phyloP scores from a whole-genome alignment of 1,140 invertebrate species.

The Macrotrachela quadricornifera region DNA sequence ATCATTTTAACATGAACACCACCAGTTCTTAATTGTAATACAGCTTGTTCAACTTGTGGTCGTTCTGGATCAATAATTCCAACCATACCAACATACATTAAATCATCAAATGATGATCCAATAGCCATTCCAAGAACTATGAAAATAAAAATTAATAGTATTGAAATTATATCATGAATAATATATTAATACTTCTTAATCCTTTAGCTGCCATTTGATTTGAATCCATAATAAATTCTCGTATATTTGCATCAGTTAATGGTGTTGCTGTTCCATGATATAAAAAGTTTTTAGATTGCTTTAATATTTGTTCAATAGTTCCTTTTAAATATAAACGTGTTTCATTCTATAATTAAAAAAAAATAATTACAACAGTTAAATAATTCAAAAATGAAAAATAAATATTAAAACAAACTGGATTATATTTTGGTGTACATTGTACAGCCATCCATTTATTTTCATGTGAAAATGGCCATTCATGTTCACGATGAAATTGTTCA shows the following conservation, averaged over 20 bases:
- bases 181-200: slow-evolving; percentile 17
- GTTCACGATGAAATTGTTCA: slow-evolving; percentile 57
- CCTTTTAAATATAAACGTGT: slow-evolving; percentile 54
- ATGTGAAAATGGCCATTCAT: slow-evolving; percentile 88
- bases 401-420: slow-evolving; percentile 33
- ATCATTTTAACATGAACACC: slow-evolving; percentile 86
- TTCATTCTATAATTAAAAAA: too few relatives aligned
- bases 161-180: too few relatives aligned
- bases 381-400: background rate
- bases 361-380: too few relatives aligned
- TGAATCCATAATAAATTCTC: slow-evolving; percentile 47
- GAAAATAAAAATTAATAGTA: too few relatives aligned
- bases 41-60: slow-evolving; percentile 58
- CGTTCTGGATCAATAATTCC: slow-evolving; percentile 90
- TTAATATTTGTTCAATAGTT: slow-evolving; percentile 66
- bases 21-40: slow-evolving; percentile 55
- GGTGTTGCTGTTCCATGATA: slow-evolving; percentile 44
- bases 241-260: slow-evolving; percentile 54
- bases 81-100: slow-evolving; percentile 70
- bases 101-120: slow-evolving; percentile 52
- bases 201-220: slow-evolving; percentile 30
- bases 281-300: slow-evolving; percentile 61
- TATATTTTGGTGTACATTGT: slow-evolving; percentile 58
- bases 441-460: slow-evolving; percentile 99
- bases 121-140: slow-evolving; percentile 63